Conservation (phyloP, 2,888 invertebrate genomes). For the Dolomedes plantarius region DNA sequence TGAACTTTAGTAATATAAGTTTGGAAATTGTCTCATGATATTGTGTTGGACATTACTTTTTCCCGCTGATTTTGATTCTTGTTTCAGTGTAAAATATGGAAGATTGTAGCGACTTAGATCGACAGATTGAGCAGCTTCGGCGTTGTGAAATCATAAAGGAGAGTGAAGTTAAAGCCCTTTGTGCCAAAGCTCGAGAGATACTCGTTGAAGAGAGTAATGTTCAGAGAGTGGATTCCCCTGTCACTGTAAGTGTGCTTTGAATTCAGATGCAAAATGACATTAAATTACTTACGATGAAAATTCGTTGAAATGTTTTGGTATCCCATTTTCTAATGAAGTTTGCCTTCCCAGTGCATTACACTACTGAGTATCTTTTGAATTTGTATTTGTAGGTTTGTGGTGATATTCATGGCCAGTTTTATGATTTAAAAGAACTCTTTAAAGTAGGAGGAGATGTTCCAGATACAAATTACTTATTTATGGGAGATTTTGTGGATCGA, state of each 20-base stretch:
- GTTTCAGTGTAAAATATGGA: slow-evolving; percentile 51
- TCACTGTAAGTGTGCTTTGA: slow-evolving; percentile 88
- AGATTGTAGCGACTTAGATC: slow-evolving; percentile 75
- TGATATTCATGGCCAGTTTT: slow-evolving; percentile 99
- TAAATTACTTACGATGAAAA: too few relatives aligned
- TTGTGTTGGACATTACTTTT: neutral
- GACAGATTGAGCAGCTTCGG: slow-evolving; percentile 98
- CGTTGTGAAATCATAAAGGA: slow-evolving; percentile 97
- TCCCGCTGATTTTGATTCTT: neutral
- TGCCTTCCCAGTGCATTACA: too few relatives aligned
- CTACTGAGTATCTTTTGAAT: too few relatives aligned
- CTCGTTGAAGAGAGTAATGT: slow-evolving; percentile 99
- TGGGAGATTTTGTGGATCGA: slow-evolving; percentile 99
- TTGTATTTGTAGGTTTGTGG: slow-evolving; percentile 97
- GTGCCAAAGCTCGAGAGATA: slow-evolving; percentile 99
- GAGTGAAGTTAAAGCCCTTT: slow-evolving; percentile 97
- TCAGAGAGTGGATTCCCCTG: slow-evolving; percentile 98
- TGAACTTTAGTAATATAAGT: too few relatives aligned
- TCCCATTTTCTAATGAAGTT: too few relatives aligned
- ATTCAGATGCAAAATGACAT: too few relatives aligned
- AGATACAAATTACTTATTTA: slow-evolving; percentile 98
- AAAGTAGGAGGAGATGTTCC: slow-evolving; percentile 99
- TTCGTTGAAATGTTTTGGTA: too few relatives aligned
- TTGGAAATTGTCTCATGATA: too few relatives aligned
- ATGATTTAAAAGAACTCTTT: slow-evolving; percentile 96